phyloP scores from a whole-genome alignment of 2,888 invertebrate genomes.

The Melieria omissa region DNA sequence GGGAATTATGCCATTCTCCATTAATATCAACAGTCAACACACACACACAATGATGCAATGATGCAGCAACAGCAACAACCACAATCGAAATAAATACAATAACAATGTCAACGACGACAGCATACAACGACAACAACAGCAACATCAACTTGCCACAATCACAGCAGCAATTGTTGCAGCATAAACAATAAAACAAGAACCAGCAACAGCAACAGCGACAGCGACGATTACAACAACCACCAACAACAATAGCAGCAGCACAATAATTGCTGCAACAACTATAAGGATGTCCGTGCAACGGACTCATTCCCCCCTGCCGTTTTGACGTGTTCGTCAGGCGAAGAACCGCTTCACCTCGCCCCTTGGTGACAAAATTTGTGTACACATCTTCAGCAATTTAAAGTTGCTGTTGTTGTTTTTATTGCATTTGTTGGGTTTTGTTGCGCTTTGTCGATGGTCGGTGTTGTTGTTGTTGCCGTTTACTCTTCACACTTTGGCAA shows the following conservation, averaged over 20 bases:
- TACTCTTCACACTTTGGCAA: neutral
- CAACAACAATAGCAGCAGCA: conserved; percentile 8
- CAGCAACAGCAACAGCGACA: neutral
- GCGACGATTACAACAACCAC: conserved; percentile 1
- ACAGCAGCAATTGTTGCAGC: conserved; percentile 1
- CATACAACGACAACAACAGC: neutral
- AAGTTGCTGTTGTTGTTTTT: neutral
- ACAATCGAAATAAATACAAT: conserved; percentile 1
- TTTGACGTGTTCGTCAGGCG: too few relatives aligned
- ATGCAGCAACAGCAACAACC: conserved; percentile 16
- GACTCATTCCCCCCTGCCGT: too few relatives aligned
- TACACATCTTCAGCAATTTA: neutral
- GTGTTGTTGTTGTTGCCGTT: neutral
- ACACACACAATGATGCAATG: conserved; percentile 20
- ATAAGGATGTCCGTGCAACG: neutral
- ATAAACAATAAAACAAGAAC: conserved; percentile 1
- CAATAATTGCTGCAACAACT: neutral
- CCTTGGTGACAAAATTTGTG: too few relatives aligned
- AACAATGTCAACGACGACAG: neutral
- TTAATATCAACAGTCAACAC: conserved; percentile 34
- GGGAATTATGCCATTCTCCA: conserved; percentile 34
- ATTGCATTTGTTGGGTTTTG: neutral
- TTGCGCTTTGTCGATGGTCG: neutral
- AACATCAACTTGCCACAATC: conserved; percentile 3
- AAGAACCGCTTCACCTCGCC: too few relatives aligned